Evolutionary conservation across 1,140 invertebrate genomes (phyloP).

Genomic region (Carcinoscorpius rotundicauda): DNA sequence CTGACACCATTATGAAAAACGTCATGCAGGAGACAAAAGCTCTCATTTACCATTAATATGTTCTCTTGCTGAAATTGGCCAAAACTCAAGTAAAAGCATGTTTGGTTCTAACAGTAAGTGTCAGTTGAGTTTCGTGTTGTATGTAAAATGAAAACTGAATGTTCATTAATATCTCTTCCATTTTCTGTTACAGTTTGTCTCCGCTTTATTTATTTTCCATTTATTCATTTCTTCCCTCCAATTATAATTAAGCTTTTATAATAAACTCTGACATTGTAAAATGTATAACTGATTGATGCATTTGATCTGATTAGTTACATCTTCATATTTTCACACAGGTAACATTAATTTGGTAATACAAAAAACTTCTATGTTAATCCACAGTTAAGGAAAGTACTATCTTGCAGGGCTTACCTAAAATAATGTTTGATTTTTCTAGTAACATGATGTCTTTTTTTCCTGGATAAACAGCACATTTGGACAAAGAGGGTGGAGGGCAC

Average conservation of each 20-base stretch:
- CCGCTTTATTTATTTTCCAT: not conserved
- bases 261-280: no score
- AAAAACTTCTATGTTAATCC: no score
- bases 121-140: conserved; percentile 2
- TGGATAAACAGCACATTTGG: conserved; percentile 1
- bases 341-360: no score
- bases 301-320: no score
- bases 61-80: conserved; percentile 90
- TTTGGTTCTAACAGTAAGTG: conserved; percentile 30
- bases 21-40: conserved; percentile 42
- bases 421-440: conserved; percentile 11
- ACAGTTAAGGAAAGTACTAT: no score
- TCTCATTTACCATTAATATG: conserved; percentile 84
- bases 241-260: not conserved
- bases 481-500: conserved; percentile 18
- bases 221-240: conserved; percentile 1
- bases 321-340: no score
- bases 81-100: conserved; percentile 90
- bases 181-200: no score
- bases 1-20: conserved; percentile 82
- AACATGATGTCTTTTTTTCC: not conserved
- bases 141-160: no score
- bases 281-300: no score
- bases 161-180: no score
- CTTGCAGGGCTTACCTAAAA: no score